A percentile compares a stretch with the other conserved stretches of the same genome.
These are phyloP conservation scores for Arrhamphus sclerolepis DNA, from an alignment of 2,797 vertebrate species.

Conservation along the genomic window DNA sequence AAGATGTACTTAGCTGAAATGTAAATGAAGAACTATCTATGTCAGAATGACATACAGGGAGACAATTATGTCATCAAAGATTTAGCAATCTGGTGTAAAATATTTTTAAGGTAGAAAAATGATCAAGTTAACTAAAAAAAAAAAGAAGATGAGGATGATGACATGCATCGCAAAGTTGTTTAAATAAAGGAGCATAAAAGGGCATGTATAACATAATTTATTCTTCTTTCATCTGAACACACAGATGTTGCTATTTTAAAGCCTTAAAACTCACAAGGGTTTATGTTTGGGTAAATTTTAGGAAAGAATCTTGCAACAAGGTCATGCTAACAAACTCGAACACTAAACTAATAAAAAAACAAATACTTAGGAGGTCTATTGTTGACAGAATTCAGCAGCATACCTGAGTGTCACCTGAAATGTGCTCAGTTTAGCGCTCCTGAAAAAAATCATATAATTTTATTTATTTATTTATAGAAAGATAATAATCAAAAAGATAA, in stretches of 20 bases:
- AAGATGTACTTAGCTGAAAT: background rate
- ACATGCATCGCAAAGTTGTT: too few relatives aligned
- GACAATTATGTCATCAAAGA: slow-evolving; percentile 14
- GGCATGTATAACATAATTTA: background rate
- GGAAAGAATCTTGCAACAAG: too few relatives aligned
- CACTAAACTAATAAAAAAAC: too few relatives aligned
- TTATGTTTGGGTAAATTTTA: background rate
- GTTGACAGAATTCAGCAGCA: too few relatives aligned
- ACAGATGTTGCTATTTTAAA: background rate
- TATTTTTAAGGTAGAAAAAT: slow-evolving; percentile 4
- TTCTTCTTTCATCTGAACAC: background rate
- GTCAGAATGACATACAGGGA: slow-evolving; percentile 14
- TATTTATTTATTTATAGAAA: too few relatives aligned
- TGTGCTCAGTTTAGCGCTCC: too few relatives aligned
- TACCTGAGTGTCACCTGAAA: too few relatives aligned
- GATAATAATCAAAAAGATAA: too few relatives aligned
- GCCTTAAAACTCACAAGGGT: background rate
- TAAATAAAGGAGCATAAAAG: background rate
- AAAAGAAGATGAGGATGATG: too few relatives aligned
- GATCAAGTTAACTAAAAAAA: background rate
- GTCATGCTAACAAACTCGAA: too few relatives aligned
- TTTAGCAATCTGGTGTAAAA: slow-evolving; percentile 8
- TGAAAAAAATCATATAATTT: too few relatives aligned
- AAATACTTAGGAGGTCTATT: too few relatives aligned
- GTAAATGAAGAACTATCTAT: slow-evolving; percentile 3